phyloP scores from a whole-genome alignment of 2,113 vertebrate species.

The Bungarus multicinctus region DNA sequence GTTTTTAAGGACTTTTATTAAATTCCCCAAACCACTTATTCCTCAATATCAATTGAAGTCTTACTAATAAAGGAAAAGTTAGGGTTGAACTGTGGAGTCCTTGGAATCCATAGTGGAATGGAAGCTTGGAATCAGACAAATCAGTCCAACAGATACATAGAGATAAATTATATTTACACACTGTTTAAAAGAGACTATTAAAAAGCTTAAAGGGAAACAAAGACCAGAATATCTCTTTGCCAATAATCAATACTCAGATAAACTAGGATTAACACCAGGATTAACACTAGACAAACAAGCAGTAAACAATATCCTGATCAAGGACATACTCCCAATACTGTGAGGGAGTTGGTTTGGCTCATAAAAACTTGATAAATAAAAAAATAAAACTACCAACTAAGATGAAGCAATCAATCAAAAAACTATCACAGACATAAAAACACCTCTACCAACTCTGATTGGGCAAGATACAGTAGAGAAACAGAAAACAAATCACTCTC shows the following conservation, averaged over 20 bases:
- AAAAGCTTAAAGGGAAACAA: not conserved
- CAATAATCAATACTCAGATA: not conserved
- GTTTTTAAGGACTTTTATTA: not conserved
- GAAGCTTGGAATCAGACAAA: not conserved
- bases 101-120: not conserved
- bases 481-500: not conserved
- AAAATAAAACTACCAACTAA: not conserved
- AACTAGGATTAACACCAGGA: not conserved
- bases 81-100: not conserved
- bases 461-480: not conserved
- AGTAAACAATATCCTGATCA: not conserved
- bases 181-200: not conserved
- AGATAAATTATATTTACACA: not conserved
- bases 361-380: not conserved
- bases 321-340: not conserved
- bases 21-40: not conserved
- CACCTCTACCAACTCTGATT: not conserved
- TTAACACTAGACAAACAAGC: not conserved
- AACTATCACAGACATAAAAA: not conserved
- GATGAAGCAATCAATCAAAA: not conserved
- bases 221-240: not conserved
- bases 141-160: not conserved
- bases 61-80: not conserved
- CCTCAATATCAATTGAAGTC: not conserved
- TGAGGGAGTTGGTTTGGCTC: not conserved